Base-by-base conservation (phyloP, 2,113 vertebrate species). In the Anser cygnoides region DNA sequence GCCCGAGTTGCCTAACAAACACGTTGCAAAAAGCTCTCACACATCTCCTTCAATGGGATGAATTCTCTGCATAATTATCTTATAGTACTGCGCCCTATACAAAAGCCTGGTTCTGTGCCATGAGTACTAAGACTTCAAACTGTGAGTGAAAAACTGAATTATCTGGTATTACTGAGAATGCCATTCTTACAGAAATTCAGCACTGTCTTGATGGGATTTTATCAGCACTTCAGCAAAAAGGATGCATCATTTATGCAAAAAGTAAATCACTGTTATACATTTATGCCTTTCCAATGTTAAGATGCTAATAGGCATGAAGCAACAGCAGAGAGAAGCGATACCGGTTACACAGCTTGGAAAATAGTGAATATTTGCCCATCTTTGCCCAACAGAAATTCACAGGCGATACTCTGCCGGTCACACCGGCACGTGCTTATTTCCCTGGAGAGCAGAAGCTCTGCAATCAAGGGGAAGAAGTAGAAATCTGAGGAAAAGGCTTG, bases 61-160 rank as follows among this genome's bases (percentile, higher is more conserved):
- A 92, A 68, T 72, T 79, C 41, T 46, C 80, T 82, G 58, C 66
- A 35, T 66, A 84, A 94, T 79, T 93, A 75, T 63, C 95, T 93
- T 71, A 54, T 65, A 55, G 62, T 58, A n/a, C n/a, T 65, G 77
- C 50, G 82, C 25, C n/a, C 78, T 15, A 76, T n/a, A 92, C 1
- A 4, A 95, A 90, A 91, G n/a, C 67, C 68, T 55, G 43, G 43
- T 90, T 86, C 31, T 66, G 71, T 91, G 80, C 80, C 44, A 70
- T 25, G 71, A 83, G 77, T n/a, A 63, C 41, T 52, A 52, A 66
- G 87, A n/a, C 41, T 76, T 82, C 91, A 92, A 84, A 86, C 21
- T 70, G 73, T 1, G 25, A 92, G 85, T 1, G 3, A 94, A 90
- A 89, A 10, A 43, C 66, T 73, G 44, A 90, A 87, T 96, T 94